A percentile compares a stretch with the other conserved stretches of the same genome.
phyloP scores from a whole-genome alignment of 2,113 vertebrate species.

The Pelvicachromis taeniatus region DNA sequence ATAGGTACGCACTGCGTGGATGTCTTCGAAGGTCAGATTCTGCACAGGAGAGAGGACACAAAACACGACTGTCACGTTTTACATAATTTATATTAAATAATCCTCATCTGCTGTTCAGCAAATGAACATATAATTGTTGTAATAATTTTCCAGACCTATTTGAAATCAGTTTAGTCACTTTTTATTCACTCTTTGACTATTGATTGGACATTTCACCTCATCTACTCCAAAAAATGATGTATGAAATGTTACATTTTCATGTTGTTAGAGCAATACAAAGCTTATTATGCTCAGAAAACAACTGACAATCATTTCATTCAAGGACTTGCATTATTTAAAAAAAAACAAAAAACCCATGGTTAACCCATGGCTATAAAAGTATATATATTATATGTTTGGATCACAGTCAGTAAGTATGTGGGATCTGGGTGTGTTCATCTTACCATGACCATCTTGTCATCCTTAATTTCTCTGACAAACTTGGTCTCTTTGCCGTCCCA shows the following conservation, averaged over 20 bases:
- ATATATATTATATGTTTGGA: not conserved
- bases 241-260: not conserved
- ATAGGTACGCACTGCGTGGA: slow-evolving; percentile 86
- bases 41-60: slow-evolving; percentile 55
- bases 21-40: slow-evolving; percentile 86
- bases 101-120: not conserved
- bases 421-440: not conserved
- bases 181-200: not conserved
- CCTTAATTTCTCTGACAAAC: slow-evolving; percentile 88
- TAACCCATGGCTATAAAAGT: not conserved
- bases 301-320: not conserved
- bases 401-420: not conserved
- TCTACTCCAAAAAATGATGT: not conserved
- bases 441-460: slow-evolving; percentile 89
- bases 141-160: not conserved
- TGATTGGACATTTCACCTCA: not conserved
- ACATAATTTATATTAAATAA: not conserved
- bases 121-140: not conserved
- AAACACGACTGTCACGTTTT: not conserved
- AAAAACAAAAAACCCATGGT: not conserved
- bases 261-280: not conserved
- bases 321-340: not conserved
- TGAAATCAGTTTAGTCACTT: not conserved
- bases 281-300: not conserved
- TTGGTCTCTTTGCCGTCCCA: slow-evolving; percentile 94